Evolutionary conservation across 2,113 vertebrate species (phyloP).

Genomic region (Silurus glanis): DNA sequence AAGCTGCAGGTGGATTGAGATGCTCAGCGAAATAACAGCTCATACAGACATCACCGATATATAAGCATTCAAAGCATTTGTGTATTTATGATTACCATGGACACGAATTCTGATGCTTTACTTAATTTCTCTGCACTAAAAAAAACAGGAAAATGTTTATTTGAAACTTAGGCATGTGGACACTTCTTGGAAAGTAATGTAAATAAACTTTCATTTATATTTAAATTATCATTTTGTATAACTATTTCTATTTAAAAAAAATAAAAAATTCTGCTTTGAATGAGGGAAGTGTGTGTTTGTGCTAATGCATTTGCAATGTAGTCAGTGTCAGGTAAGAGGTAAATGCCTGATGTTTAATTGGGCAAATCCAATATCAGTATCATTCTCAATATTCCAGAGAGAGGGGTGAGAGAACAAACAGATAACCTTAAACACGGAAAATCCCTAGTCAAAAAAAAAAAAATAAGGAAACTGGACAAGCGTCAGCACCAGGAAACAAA

Average conservation of each 20-base stretch:
- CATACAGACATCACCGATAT: not conserved
- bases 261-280: not conserved
- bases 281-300: not conserved
- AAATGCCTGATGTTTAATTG: not conserved
- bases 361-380: not conserved
- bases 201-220: not conserved
- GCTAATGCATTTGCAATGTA: not conserved
- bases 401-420: not conserved
- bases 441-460: not conserved
- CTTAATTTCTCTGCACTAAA: not conserved
- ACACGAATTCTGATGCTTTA: not conserved
- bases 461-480: not conserved
- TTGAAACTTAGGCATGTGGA: not conserved
- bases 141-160: not conserved
- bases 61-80: not conserved
- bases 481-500: not conserved
- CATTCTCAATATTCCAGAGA: not conserved
- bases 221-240: not conserved
- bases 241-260: too few relatives aligned
- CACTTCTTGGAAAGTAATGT: not conserved
- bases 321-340: not conserved
- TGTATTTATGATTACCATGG: not conserved
- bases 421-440: not conserved
- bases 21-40: not conserved
- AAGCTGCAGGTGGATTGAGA: constrained; percentile 70